Evolutionary conservation across 2,888 invertebrate species (phyloP), one percentile per base, ranked within the genome.

Genomic region (Lepidocyrtoides sp.): DNA sequence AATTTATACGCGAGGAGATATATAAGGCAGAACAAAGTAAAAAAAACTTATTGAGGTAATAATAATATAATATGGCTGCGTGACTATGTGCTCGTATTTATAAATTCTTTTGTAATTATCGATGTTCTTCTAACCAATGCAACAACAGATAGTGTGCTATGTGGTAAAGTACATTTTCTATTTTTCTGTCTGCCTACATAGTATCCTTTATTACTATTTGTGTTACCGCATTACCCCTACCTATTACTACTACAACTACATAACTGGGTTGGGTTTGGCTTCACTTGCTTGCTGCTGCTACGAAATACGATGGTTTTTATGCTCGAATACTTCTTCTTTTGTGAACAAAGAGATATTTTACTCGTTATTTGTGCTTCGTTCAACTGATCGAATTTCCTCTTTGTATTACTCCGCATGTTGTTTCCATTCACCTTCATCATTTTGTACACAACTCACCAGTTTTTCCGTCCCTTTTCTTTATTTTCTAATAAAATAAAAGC

Each of bases 331-430:
- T 79, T 79, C 77, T 87, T 87, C 63, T 75, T 44, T 44, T 75
- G 48, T 75, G 44, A 75, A 54, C 77, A 32, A 54, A 54, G 54
- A 12, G 29, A 79, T 79, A 54, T 57, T 51, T 75, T 75, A 75
- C 51, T 60, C 57, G 41, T 41, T 82, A 60, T 60, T 82, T 41
- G 17, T 41, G 57, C 29, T 69, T 48, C 63, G 41, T 88, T 63
- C 81, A 10, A 72, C 48, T 75, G 66, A 86, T 89, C 89, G 77
- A 86, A 83, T 92, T 86, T 86, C 89, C 75, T 36, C 44, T 81
- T 79, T 57, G 75, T 83, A 79, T 12, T 81, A 23, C 54, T 57
- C 54, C 7, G 26, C 54, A 79, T 63, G 77, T 77, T 86, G n/a
- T n/a, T n/a, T 81, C 81, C 54, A 54, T 75, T 57, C 57, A 26